Evolutionary conservation across 1,140 invertebrate genomes (phyloP).

Genomic region (Drosophila prosaltans): DNA sequence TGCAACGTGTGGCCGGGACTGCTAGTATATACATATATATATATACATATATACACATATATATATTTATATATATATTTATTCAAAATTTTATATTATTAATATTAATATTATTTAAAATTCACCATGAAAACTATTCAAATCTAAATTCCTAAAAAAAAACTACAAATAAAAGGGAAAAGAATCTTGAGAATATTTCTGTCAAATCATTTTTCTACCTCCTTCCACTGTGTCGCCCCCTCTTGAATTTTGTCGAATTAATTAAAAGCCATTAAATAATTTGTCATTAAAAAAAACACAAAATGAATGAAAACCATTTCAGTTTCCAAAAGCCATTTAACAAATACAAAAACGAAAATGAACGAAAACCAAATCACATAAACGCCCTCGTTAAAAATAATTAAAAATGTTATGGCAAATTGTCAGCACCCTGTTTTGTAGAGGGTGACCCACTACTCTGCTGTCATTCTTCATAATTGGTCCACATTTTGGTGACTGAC

Average conservation of each 20-base stretch:
- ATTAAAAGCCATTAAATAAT: slow-evolving; percentile 77
- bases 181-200: slow-evolving; percentile 28
- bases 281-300: slow-evolving; percentile 65
- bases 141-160: not conserved
- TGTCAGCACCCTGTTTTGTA: slow-evolving; percentile 67
- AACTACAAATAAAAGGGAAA: not conserved
- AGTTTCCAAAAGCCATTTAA: slow-evolving; percentile 27
- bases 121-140: not conserved
- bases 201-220: slow-evolving; percentile 78
- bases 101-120: too few species aligned
- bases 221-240: slow-evolving; percentile 36
- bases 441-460: slow-evolving; percentile 6
- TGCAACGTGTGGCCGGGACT: too few species aligned
- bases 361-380: slow-evolving; percentile 64
- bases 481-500: slow-evolving; percentile 67
- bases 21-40: too few species aligned
- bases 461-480: slow-evolving; percentile 71
- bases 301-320: slow-evolving; percentile 54
- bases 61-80: too few species aligned
- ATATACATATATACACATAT: too few species aligned
- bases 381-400: slow-evolving; percentile 80
- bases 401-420: slow-evolving; percentile 81
- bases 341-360: slow-evolving; percentile 17
- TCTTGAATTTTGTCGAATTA: slow-evolving; percentile 56
- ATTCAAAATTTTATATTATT: too few species aligned